These are phyloP conservation scores for Danaus melanippus DNA, from an alignment of 1,140 invertebrate genomes.

Conservation along the genomic window DNA sequence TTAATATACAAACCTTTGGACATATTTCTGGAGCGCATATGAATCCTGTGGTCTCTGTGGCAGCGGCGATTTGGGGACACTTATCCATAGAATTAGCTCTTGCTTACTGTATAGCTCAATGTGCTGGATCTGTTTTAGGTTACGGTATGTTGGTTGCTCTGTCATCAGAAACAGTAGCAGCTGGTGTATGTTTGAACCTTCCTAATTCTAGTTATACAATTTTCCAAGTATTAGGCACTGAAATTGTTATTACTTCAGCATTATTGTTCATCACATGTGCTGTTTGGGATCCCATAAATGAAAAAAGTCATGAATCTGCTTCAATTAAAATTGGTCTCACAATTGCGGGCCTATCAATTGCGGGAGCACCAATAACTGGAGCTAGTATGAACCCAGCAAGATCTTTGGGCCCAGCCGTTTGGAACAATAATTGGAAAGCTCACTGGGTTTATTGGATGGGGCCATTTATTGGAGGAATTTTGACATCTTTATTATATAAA, in stretches of 20 bases:
- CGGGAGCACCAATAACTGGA: conserved; percentile 74
- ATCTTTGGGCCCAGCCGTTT: conserved; percentile 82
- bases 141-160: conserved; percentile 77
- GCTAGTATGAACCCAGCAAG: conserved; percentile 88
- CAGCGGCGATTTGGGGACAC: conserved; percentile 73
- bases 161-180: conserved; percentile 56
- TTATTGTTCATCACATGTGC: conserved; percentile 79
- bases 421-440: conserved; percentile 76
- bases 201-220: conserved; percentile 60
- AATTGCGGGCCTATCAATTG: conserved; percentile 75
- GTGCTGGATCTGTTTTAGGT: conserved; percentile 79
- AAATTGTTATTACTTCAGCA: conserved; percentile 76
- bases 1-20: conserved; percentile 75
- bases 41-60: conserved; percentile 84
- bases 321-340: conserved; percentile 73
- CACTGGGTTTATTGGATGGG: conserved; percentile 89
- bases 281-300: conserved; percentile 73
- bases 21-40: conserved; percentile 82
- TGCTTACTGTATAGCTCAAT: conserved; percentile 81
- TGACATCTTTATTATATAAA: conserved; percentile 76
- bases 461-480: conserved; percentile 73
- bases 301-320: conserved; percentile 68
- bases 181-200: conserved; percentile 75
- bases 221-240: conserved; percentile 46
- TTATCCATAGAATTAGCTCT: conserved; percentile 76